phyloP scores from a whole-genome alignment of 2,888 invertebrate species.

The Agriopis marginaria region DNA sequence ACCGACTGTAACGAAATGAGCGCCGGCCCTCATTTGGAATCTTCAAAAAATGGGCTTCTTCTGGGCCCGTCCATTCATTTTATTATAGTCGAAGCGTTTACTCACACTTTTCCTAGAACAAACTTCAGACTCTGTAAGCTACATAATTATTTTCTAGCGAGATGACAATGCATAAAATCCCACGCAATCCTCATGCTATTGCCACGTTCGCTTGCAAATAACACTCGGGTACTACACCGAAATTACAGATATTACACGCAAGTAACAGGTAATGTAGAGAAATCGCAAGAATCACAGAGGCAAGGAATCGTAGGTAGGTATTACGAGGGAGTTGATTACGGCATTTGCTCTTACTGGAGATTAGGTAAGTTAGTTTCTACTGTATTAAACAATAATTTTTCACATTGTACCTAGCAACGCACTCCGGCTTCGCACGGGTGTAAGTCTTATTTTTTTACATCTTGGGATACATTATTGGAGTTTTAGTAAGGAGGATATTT shows the following conservation, averaged over 20 bases:
- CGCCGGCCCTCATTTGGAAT: no score
- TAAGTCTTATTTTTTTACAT: no score
- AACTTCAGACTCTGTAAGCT: slow-evolving; percentile 9
- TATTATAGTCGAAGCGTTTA: no score
- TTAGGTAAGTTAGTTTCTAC: slow-evolving; percentile 25
- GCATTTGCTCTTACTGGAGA: not conserved
- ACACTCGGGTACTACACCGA: slow-evolving; percentile 62
- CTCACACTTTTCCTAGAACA: not conserved
- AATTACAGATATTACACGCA: slow-evolving; percentile 57
- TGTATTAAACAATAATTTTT: not conserved
- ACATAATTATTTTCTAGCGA: slow-evolving; percentile 41
- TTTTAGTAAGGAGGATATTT: no score
- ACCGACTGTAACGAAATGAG: no score
- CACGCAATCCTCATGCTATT: slow-evolving; percentile 42
- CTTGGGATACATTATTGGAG: no score
- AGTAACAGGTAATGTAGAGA: slow-evolving; percentile 29
- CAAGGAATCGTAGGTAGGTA: not conserved
- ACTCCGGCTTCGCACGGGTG: no score
- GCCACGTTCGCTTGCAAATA: slow-evolving; percentile 63
- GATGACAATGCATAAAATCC: slow-evolving; percentile 54
- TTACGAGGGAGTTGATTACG: not conserved
- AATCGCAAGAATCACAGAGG: not conserved
- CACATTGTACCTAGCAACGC: no score
- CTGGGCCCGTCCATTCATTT: no score
- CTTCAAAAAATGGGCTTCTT: no score